These are phyloP conservation scores for Athene noctua DNA, from an alignment of 2,113 vertebrate genomes.

Conservation along the genomic window DNA sequence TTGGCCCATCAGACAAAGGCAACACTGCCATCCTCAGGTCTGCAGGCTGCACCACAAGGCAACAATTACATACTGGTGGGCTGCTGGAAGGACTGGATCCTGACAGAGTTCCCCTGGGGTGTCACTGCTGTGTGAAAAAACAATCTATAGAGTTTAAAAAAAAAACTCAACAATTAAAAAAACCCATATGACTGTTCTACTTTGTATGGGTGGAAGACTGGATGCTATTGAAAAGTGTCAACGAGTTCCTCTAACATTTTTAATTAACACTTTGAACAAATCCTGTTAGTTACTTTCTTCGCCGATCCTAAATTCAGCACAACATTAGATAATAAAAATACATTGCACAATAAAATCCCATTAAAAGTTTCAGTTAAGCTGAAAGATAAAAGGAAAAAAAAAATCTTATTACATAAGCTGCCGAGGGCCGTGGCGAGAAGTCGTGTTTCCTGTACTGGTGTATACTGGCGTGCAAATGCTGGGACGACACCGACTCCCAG, in stretches of 20 bases:
- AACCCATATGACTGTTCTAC: neutral
- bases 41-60: neutral
- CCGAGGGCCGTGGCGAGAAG: neutral
- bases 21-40: constrained; percentile 42
- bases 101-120: fast-evolving
- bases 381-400: constrained; percentile 32
- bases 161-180: no score
- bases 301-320: neutral
- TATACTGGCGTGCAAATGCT: neutral
- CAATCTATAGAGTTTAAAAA: neutral
- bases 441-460: neutral
- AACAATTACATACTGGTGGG: fast-evolving
- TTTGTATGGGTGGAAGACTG: neutral
- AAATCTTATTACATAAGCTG: neutral
- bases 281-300: neutral
- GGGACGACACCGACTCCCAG: neutral
- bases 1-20: neutral
- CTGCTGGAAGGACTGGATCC: neutral
- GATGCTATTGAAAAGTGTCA: neutral
- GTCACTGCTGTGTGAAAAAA: neutral
- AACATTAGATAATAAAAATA: constrained; percentile 53
- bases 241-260: neutral
- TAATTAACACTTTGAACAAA: neutral
- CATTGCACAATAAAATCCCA: constrained; percentile 69
- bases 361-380: constrained; percentile 61